phyloP scores from a whole-genome alignment of 2,113 vertebrate species.

The Castor canadensis region DNA sequence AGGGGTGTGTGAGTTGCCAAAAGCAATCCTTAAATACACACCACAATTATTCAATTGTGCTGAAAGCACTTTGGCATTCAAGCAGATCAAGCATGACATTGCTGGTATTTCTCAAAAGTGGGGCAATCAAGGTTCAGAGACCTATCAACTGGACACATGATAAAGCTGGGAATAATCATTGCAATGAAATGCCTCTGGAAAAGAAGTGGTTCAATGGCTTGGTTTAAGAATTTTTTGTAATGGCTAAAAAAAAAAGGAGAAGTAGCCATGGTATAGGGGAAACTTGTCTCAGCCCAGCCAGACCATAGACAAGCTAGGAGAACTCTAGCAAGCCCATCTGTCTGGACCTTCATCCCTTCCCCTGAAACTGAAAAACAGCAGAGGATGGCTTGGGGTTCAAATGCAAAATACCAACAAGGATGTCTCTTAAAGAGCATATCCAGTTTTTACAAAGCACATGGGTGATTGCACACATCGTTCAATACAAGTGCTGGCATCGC shows the following conservation, averaged over 20 bases:
- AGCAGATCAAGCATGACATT: background rate
- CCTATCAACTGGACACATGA: slow-evolving; percentile 6
- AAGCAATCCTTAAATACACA: slow-evolving; percentile 2
- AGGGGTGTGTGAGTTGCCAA: background rate
- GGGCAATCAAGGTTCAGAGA: background rate
- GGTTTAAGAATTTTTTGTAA: background rate
- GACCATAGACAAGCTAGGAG: background rate
- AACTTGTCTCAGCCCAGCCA: background rate
- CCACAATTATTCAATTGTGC: background rate
- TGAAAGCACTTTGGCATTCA: background rate
- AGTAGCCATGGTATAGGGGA: background rate
- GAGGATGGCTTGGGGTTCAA: background rate
- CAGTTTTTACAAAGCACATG: too few relatives aligned
- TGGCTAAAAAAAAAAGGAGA: background rate
- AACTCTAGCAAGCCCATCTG: background rate
- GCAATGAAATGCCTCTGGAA: background rate
- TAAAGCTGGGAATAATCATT: background rate
- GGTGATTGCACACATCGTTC: too few relatives aligned
- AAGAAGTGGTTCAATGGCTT: background rate
- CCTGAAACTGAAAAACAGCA: background rate
- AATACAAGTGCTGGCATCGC: too few relatives aligned
- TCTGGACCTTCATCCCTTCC: background rate
- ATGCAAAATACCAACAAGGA: background rate
- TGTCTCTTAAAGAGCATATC: background rate
- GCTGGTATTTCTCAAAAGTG: slow-evolving; percentile 24